Evolutionary conservation across 2,888 invertebrate genomes (phyloP), one percentile per base, ranked within the genome.

Genomic region (Chrysotoxum bicinctum): DNA sequence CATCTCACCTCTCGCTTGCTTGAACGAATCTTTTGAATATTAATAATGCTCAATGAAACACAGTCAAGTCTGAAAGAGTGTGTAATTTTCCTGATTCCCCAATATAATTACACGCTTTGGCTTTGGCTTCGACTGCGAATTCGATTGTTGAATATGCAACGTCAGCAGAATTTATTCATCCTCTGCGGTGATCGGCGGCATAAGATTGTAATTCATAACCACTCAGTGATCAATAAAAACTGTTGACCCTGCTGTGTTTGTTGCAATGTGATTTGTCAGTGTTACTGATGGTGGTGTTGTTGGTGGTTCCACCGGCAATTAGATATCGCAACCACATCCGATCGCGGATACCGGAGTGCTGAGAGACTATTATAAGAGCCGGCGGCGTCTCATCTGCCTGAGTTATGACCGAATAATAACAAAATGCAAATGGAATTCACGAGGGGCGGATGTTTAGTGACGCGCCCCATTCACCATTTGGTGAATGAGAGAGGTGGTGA

Each of bases 341-440:
- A 48, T 48, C n/a, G n/a, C n/a, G 70, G 66, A 62, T 58, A 81
- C 35, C 14, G 8, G 58, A 45, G 80, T 85, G 80, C 84, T 84
- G 79, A 84, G 79, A 84, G 84, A 70, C 50, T 52, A 5, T 23
- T 21, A 56, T 8, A 56, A 75, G 43, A 19, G 85, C 85, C 81
- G 62, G 76, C 85, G 85, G 85, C 85, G 45, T 72, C 85, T 77
- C 80, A 85, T 80, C 80, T 79, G 79, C 75, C 8, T 80, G 85
- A 85, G 43, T 85, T 85, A 85, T 85, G 80, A 69, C 8, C 80
- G 73, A 56, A 64, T 77, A 77, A 64, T 77, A 85, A 85, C 85
- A 77, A 85, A 85, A 85, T 85, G 81, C 80, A 85, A 85, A 85
- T 85, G 85, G 68, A 77, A 85, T 80, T 85, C 81, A 81, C 40